Base-by-base conservation (phyloP, 2,888 invertebrate genomes). In the Hypselothyrea guttata region DNA sequence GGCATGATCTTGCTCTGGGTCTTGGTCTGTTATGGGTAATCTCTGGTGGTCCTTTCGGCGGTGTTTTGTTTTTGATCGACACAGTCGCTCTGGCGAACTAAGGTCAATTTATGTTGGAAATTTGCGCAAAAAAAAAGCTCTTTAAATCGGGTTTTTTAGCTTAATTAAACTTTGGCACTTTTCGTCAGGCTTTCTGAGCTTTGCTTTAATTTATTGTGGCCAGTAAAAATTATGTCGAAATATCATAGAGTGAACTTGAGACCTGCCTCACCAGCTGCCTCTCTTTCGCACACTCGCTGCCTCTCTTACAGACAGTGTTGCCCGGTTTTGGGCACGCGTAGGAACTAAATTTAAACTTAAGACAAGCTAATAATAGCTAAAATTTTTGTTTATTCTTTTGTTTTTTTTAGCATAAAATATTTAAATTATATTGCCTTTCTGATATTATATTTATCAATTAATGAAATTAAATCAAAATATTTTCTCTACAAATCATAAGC, bases 91-190 rank as follows among this genome's bases (percentile, higher is more conserved):
- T 35, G 11, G 44, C 40, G 40, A 59, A 42, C 74, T 84, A 71
- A 84, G 84, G 49, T 71, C 75, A 84, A 78, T 84, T 78, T 78
- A 78, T 84, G 77, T 41, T 42, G 15, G 22, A 46, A 42, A 28
- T 52, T 42, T 51, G 7, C 2, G 41, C n/a, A n/a, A n/a, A n/a
- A n/a, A n/a, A n/a, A 12, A 16, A 27, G 34, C 37, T 30, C 42
- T 45, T 18, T 18, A 7, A 34, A 33, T 41, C 27, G 40, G 34
- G 7, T 11, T 22, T 28, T n/a, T 48, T 34, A 71, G 71, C 72
- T 79, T 79, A 79, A 79, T 79, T 79, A 79, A 84, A 84, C 69
- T 69, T 71, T 77, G 78, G 78, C 82, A 81, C 78, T 82, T 81
- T 84, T 74, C 73, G 65, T 72, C 76, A 74, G 73, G 22, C 45